Percentiles rank a stretch among this genome's conserved stretches.
Evolutionary conservation across 2,888 invertebrate species (phyloP).

Genomic region (Iphiclides podalirius): DNA sequence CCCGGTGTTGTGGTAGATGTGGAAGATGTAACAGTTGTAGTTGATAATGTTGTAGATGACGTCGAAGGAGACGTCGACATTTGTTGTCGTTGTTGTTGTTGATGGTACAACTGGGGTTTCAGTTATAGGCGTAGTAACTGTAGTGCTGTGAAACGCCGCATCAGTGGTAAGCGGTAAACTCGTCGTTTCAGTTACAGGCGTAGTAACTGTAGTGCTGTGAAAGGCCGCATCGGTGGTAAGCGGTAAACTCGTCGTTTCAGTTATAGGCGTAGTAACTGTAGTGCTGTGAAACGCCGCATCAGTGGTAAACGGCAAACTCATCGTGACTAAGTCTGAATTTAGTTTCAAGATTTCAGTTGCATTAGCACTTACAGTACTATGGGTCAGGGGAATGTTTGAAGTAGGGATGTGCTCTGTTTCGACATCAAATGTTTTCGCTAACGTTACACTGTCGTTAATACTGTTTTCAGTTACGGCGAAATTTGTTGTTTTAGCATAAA

Average conservation of each 20-base stretch:
- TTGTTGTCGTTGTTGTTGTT: conserved; percentile 2
- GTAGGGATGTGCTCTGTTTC: no score
- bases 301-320: not conserved
- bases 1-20: conserved; percentile 4
- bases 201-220: not conserved
- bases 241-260: not conserved
- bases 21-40: conserved; percentile 6
- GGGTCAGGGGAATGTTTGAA: no score
- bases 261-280: not conserved
- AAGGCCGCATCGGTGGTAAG: not conserved
- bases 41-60: conserved; percentile 9
- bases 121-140: not conserved
- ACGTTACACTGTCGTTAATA: no score
- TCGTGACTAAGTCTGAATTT: no score
- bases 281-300: not conserved
- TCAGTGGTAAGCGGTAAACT: not conserved
- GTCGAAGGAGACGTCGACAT: conserved; percentile 1
- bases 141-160: not conserved
- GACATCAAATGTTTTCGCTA: no score
- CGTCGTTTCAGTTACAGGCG: not conserved
- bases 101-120: no score
- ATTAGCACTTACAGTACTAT: no score
- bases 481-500: no score
- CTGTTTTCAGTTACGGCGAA: no score
- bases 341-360: no score